Evolutionary conservation across 2,113 vertebrate species (phyloP).

Genomic region (Melanostigma gelatinosum): DNA sequence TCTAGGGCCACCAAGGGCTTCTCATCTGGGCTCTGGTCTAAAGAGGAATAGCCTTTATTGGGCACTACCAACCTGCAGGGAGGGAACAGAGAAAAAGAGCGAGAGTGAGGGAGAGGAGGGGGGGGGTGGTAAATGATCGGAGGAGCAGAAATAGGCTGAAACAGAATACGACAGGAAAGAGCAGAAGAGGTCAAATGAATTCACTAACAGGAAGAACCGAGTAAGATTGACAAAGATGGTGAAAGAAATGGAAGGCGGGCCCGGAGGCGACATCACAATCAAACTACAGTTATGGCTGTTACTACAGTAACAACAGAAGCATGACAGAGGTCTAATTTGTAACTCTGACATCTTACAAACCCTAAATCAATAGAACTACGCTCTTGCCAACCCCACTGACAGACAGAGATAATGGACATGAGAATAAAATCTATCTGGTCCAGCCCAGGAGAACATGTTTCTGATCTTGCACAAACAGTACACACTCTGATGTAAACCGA

Average conservation of each 20-base stretch:
- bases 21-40: constrained; percentile 98
- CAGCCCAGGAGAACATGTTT: not conserved
- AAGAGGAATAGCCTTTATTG: constrained; percentile 98
- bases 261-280: constrained; percentile 23
- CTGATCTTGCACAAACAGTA: not conserved
- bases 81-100: not conserved
- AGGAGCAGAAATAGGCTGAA: not conserved
- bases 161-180: constrained; percentile 12
- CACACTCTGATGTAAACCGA: too few species aligned
- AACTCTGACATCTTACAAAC: constrained; percentile 36
- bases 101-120: not conserved
- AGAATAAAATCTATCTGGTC: constrained; percentile 6
- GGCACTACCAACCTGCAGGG: constrained; percentile 92
- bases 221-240: constrained; percentile 28
- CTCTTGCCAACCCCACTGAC: constrained; percentile 11
- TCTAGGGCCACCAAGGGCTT: constrained; percentile 98
- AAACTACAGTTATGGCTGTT: constrained; percentile 8
- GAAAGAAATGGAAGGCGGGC: constrained; percentile 16
- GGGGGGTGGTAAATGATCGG: not conserved
- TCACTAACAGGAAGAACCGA: constrained; percentile 32
- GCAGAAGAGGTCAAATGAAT: not conserved
- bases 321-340: constrained; percentile 31
- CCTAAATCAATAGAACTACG: constrained; percentile 41
- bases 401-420: constrained; percentile 3
- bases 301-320: constrained; percentile 26